These are phyloP conservation scores for Phataginus tricuspis DNA, from an alignment of 2,797 vertebrate species.

Conservation along the genomic window DNA sequence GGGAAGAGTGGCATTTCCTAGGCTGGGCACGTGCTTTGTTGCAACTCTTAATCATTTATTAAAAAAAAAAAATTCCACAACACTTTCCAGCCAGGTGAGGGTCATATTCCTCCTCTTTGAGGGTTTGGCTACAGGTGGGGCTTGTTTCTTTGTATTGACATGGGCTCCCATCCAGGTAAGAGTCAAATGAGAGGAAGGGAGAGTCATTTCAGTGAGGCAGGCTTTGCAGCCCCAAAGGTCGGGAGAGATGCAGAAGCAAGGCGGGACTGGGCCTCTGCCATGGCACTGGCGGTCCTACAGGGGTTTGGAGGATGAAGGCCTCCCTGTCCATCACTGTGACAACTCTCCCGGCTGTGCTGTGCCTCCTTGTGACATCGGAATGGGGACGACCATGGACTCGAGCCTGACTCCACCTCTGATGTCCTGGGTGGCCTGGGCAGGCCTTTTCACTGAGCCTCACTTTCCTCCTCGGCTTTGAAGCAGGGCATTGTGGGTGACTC, in stretches of 20 bases:
- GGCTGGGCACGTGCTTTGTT: not conserved
- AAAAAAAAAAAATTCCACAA: not conserved
- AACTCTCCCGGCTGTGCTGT: accelerated
- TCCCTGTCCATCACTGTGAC: not conserved
- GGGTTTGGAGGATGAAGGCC: not conserved
- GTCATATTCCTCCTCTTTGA: not conserved
- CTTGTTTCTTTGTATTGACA: not conserved
- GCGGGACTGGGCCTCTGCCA: accelerated
- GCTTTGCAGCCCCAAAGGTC: not conserved
- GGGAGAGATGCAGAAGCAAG: not conserved
- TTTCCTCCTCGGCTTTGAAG: not conserved
- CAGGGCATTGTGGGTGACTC: not conserved
- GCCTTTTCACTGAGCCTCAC: not conserved
- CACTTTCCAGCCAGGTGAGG: not conserved
- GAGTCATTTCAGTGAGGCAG: not conserved
- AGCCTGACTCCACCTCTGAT: not conserved
- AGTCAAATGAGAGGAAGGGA: not conserved
- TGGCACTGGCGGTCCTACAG: not conserved
- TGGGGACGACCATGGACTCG: not conserved
- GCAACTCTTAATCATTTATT: conserved; percentile 26
- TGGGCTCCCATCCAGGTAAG: not conserved
- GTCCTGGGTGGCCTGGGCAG: too few relatives aligned
- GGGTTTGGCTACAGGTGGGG: not conserved
- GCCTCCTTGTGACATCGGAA: not conserved
- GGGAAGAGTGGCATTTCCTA: not conserved